phyloP scores from a whole-genome alignment of 2,888 invertebrate species.

The Machimus rusticus region DNA sequence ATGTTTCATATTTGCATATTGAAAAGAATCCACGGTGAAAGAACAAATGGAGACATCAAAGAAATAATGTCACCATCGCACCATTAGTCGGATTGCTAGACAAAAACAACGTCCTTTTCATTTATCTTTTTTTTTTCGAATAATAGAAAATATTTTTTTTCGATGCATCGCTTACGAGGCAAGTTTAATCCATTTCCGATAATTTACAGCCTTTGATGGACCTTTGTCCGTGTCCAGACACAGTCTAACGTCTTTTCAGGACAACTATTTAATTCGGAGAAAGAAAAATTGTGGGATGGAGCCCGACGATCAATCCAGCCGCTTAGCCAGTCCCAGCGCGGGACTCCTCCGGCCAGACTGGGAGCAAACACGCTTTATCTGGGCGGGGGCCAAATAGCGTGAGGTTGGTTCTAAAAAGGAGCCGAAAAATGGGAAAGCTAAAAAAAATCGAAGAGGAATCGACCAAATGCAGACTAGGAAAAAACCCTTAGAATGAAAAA shows the following conservation, averaged over 20 bases:
- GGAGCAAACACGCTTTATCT: background rate
- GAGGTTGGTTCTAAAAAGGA: background rate
- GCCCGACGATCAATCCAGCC: background rate
- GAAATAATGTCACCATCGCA: background rate
- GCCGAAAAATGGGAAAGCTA: background rate
- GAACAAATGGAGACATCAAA: background rate
- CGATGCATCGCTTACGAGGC: background rate
- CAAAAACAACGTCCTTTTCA: background rate
- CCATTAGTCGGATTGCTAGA: background rate
- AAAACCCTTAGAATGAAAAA: background rate
- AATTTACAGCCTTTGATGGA: background rate
- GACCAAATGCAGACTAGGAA: background rate
- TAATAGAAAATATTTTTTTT: background rate
- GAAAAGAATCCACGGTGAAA: background rate
- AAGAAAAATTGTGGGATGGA: background rate
- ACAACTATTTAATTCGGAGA: background rate
- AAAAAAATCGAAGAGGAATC: background rate
- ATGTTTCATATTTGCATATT: background rate
- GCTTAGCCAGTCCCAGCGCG: background rate
- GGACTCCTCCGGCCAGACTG: background rate
- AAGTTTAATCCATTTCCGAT: background rate
- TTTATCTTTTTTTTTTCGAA: background rate
- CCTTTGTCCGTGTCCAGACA: background rate
- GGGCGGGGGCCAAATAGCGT: slow-evolving; percentile 34
- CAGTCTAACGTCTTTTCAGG: background rate